Evolutionary conservation across 2,888 invertebrate genomes (phyloP), one percentile per base, ranked within the genome.

Genomic region (Xestia c-nigrum): DNA sequence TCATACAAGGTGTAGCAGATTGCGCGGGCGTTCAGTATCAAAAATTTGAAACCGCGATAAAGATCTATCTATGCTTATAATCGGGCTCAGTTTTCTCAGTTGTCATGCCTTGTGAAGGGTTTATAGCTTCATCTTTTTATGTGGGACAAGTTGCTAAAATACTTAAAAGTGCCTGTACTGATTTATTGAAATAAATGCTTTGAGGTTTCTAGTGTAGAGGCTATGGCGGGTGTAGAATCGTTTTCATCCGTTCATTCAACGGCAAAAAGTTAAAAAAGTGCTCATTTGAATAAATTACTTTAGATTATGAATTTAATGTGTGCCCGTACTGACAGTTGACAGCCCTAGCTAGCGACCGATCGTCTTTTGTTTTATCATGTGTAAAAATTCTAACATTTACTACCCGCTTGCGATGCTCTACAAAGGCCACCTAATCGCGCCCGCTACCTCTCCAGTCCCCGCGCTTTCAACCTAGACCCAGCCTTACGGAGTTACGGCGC

Each of bases 381-480:
- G 40, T 3, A 40, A 24, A 19, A 24, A 19, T 40, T 0, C 5
- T 6, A 70, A 1, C 5, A 9, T 16, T 14, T 38, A 40, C n/a
- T 40, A 50, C 12, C 3, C 6, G n/a, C 40, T 21, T 14, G 6
- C 16, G 55, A 21, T 52, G 52, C 9, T 52, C 52, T 21, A 31
- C 31, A 31, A 7, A 19, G 4, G 31, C 6, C 16, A 14, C 16
- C 21, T 38, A 16, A 46, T 9, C 50, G 50, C 43, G 16, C 19
- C 24, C 75, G 52, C 52, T 72, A 38, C 43, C 24, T 59, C 21
- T 0, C 6, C 10, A 40, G 24, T 40, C 38, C 52, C 14, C 21
- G 16, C 75, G 75, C 38, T 76, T 81, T 72, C 61, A 46, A 74
- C 4, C 7, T 40, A 6, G 0, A 10, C 57, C 0, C 5, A 14